Evolutionary conservation across 2,888 invertebrate genomes (phyloP), one percentile per base, ranked within the genome.

Genomic region (Sphaeridia pumilis): DNA sequence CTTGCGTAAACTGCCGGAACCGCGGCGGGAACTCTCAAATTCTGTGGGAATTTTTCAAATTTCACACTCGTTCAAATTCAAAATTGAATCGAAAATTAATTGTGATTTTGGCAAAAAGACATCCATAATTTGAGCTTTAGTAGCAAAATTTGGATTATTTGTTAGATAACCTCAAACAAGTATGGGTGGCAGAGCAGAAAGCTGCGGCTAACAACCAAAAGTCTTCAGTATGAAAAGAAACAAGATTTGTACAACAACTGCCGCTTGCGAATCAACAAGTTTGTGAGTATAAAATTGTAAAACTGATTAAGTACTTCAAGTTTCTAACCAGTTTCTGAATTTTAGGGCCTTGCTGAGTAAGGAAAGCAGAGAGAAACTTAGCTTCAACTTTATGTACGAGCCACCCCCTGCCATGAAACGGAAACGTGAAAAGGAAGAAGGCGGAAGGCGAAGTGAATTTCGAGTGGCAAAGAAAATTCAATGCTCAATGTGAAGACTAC

Each of bases 121-220:
- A n/a, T n/a, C n/a, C n/a, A n/a, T n/a, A n/a, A n/a, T n/a, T n/a
- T n/a, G n/a, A n/a, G n/a, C n/a, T n/a, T n/a, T n/a, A n/a, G n/a
- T n/a, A n/a, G n/a, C n/a, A n/a, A n/a, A n/a, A n/a, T n/a, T n/a
- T n/a, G n/a, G n/a, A n/a, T n/a, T n/a, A n/a, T n/a, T n/a, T n/a
- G n/a, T n/a, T n/a, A 67, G 97, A 97, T 69, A 98, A 98, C 72
- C 78, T 98, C 44, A 98, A 98, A 74, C 75, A 95, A 73, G 97
- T 93, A 77, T 95, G 94, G 93, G 94, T 98, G 92, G 98, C 98
- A 43, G 89, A 97, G 73, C 97, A 99, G 71, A 94, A 97, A 76
- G 83, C 89, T 2, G 92, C 90, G 54, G 90, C 92, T 47, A 92
- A 97, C 67, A 90, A 93, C 69, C 94, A 94, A 71, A 93, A 93